A percentile compares a stretch with the other conserved stretches of the same genome.
These are phyloP conservation scores for Acanthoscelides obtectus DNA, from an alignment of 2,888 invertebrate genomes.

Conservation along the genomic window DNA sequence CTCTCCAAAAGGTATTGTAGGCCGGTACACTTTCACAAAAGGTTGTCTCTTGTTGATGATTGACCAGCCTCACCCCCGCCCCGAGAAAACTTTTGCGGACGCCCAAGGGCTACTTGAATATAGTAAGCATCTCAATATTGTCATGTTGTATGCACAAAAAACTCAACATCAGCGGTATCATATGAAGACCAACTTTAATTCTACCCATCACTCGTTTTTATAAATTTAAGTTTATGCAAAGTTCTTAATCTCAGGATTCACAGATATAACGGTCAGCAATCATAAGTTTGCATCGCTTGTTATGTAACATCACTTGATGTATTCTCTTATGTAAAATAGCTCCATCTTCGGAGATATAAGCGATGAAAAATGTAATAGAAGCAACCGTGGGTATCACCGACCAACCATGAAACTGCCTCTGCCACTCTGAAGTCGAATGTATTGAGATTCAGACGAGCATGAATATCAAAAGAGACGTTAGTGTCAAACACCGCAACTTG, in stretches of 20 bases:
- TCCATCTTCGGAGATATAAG: background rate
- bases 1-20: too few species aligned
- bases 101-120: too few species aligned
- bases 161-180: too few species aligned
- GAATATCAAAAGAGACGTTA: background rate
- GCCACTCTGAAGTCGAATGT: background rate
- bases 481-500: background rate
- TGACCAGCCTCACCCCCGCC: too few species aligned
- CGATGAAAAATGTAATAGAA: background rate
- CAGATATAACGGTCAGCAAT: background rate
- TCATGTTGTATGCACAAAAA: too few species aligned
- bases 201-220: background rate
- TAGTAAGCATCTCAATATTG: too few species aligned
- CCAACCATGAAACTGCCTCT: background rate
- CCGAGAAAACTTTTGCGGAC: too few species aligned
- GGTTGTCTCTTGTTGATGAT: too few species aligned
- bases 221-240: background rate
- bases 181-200: background rate
- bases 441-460: background rate
- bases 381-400: background rate
- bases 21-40: too few species aligned
- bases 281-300: background rate
- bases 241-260: background rate
- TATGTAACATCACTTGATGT: background rate
- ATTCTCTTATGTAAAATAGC: background rate